phyloP scores from a whole-genome alignment of 2,888 invertebrate genomes.

The Apantesis nais region DNA sequence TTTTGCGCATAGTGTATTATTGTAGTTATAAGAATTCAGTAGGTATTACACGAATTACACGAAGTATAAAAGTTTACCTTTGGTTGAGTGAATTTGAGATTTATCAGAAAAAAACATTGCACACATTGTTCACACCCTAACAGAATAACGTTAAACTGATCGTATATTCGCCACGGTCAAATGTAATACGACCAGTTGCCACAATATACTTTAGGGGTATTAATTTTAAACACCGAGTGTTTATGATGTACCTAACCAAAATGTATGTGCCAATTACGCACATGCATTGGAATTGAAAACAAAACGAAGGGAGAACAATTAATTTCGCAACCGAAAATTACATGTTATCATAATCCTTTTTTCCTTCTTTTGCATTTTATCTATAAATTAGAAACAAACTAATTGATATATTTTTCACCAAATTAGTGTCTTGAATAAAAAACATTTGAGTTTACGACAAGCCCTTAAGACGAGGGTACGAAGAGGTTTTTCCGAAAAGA shows the following conservation, averaged over 20 bases:
- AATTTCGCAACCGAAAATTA: neutral
- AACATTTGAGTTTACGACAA: no score
- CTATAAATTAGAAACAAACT: no score
- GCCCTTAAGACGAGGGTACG: no score
- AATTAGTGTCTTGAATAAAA: no score
- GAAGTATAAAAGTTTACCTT: neutral
- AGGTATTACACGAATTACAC: neutral
- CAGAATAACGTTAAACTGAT: neutral
- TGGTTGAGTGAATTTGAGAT: neutral
- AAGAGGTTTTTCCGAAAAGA: no score
- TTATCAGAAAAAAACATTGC: neutral
- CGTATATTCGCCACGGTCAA: neutral
- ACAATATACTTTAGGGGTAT: no score
- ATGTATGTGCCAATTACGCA: neutral
- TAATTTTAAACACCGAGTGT: neutral
- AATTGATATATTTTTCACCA: no score
- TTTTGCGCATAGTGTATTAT: neutral
- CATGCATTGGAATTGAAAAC: neutral
- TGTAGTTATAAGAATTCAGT: neutral
- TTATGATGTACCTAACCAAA: neutral
- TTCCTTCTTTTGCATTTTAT: neutral
- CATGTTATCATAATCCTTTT: neutral
- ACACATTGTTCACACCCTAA: neutral
- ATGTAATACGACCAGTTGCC: neutral
- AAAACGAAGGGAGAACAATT: neutral